A percentile compares a stretch with the other conserved stretches of the same genome.
Evolutionary conservation across 2,113 vertebrate species (phyloP).

Genomic region (Melanerpes formicivorus): DNA sequence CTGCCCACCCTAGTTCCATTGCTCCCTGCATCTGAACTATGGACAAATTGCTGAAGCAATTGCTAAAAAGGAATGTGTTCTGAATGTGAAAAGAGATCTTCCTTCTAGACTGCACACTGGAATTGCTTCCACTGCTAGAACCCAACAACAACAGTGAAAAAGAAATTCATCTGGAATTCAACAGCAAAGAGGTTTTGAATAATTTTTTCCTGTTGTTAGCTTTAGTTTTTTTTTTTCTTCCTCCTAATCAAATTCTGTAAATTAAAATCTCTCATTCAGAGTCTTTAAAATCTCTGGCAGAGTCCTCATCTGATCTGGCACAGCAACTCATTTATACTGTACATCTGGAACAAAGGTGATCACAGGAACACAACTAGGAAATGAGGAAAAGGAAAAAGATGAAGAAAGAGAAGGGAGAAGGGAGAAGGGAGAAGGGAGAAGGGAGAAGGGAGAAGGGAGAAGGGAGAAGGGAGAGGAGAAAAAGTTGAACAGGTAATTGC

Average conservation of each 20-base stretch:
- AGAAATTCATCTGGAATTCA: not conserved
- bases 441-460: not conserved
- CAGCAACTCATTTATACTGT: not conserved
- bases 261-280: not conserved
- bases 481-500: not conserved
- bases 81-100: not conserved
- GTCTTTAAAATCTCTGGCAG: not conserved
- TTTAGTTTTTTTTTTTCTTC: too few species aligned
- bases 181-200: not conserved
- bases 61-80: not conserved
- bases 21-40: not conserved
- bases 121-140: not conserved
- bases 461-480: too few species aligned
- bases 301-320: not conserved
- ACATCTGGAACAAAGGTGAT: not conserved
- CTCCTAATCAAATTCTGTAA: not conserved
- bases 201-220: too few species aligned
- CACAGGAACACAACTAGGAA: not conserved
- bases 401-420: not conserved
- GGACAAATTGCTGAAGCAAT: not conserved
- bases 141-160: not conserved
- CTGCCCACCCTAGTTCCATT: not conserved
- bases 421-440: too few species aligned
- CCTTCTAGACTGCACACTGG: not conserved
- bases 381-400: not conserved